Evolutionary conservation across 2,797 vertebrate genomes (phyloP).

Genomic region (Enteromius viviparus): DNA sequence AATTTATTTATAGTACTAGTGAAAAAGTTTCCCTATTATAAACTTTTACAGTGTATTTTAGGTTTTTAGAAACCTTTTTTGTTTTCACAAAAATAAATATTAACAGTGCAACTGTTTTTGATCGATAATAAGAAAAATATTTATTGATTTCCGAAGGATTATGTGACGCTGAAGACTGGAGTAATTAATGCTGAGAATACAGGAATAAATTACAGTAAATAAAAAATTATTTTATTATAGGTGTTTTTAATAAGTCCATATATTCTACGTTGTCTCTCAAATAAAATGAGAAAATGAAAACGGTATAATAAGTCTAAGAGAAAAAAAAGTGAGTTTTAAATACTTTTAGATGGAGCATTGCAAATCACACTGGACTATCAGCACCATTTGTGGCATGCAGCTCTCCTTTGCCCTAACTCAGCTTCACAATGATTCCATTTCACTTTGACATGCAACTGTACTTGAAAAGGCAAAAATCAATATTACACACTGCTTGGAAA

Average conservation of each 20-base stretch:
- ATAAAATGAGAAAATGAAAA: neutral
- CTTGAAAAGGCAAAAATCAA: slow-evolving; percentile 25
- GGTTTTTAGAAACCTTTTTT: neutral
- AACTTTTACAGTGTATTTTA: neutral
- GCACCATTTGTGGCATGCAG: neutral
- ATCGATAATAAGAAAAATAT: neutral
- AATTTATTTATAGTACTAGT: no score
- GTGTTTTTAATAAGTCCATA: neutral
- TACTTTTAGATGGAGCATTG: neutral
- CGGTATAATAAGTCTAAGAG: no score
- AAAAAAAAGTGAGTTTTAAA: neutral
- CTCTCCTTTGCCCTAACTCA: neutral
- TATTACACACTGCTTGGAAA: slow-evolving; percentile 26
- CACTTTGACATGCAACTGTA: neutral
- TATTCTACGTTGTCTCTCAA: neutral
- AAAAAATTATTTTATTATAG: neutral
- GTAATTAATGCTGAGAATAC: neutral
- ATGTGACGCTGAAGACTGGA: neutral
- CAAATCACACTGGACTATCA: neutral
- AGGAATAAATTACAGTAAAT: neutral
- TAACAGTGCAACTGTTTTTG: neutral
- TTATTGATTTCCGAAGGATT: neutral
- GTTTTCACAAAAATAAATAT: slow-evolving; percentile 2
- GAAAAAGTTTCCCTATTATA: no score
- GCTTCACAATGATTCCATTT: slow-evolving; percentile 44